phyloP scores from a whole-genome alignment of 2,888 invertebrate species.

The Carpatolechia fugitivella region DNA sequence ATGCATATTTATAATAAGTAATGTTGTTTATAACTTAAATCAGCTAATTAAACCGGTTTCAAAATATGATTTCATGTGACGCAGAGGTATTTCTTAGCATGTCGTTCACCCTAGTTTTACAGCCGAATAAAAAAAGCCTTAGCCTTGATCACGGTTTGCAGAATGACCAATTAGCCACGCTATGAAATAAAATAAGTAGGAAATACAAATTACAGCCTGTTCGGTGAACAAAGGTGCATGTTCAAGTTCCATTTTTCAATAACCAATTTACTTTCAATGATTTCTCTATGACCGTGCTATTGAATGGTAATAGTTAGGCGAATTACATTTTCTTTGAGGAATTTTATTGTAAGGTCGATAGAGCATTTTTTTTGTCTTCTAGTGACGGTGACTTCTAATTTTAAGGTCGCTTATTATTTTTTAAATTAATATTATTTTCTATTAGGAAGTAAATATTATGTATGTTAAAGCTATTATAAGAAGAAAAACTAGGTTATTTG shows the following conservation, averaged over 20 bases:
- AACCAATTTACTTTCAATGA: background rate
- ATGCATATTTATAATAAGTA: too few species aligned
- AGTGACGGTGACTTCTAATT: too few species aligned
- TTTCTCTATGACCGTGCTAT: background rate
- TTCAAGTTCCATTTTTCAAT: background rate
- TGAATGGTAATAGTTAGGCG: constrained; percentile 1
- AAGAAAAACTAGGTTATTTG: background rate
- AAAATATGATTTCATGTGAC: too few species aligned
- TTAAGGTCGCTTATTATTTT: too few species aligned
- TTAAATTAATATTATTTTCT: too few species aligned
- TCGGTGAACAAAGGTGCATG: background rate
- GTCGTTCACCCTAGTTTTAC: too few species aligned
- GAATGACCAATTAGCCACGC: background rate
- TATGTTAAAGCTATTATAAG: background rate
- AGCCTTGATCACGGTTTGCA: background rate
- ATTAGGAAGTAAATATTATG: background rate
- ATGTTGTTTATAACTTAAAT: too few species aligned
- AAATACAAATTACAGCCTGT: background rate
- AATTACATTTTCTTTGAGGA: background rate
- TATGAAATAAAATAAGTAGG: background rate
- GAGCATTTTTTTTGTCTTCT: background rate
- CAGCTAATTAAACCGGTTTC: too few species aligned
- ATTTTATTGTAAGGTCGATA: background rate
- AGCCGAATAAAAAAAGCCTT: background rate
- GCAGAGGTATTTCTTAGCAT: too few species aligned